Base-by-base conservation (phyloP, 30 jellyfish, hydroid and myxozoan genomes). In the Sanderia malayensis region DNA sequence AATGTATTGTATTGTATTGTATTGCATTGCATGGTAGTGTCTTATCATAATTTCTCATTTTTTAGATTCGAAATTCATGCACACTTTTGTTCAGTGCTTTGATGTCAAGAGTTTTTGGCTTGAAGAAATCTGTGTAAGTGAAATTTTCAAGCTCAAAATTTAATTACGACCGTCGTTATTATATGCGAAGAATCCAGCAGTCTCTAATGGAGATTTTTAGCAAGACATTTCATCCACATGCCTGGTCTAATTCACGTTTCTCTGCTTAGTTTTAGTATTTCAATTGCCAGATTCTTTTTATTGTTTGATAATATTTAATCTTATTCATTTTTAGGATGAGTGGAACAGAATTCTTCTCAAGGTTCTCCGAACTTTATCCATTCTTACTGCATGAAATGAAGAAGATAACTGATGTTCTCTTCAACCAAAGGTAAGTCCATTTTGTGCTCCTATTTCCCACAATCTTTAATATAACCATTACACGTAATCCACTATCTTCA, bases 331-430 rank as follows among this genome's bases (percentile, higher is more conserved):
- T 52, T 46, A 82, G 92, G 61, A 89, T 79, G 94, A 89, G 95
- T 61, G 97, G 97, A 13, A 72, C 94, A n/a, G 97, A 89, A 63
- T 89, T 89, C 73, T 89, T 89, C 82, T 89, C 97, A 25, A 63
- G 95, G 57, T 89, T 81, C 63, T 81, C 97, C 1, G 65, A 86
- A 2, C 27, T 89, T 79, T 82, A 74, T 53, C 65, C 93, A 24
- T 81, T 74, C 63, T 71, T 89, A 59, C 23, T 74, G 31, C 65
- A 69, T 10, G 87, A 89, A 67, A 76, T 88, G 76, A 70, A 70
- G 41, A n/a, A 23, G 24, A 81, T 67, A 21, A 22, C 61, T 7
- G 33, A 29, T 8, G 52, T n/a, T n/a, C n/a, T n/a, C n/a, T n/a
- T n/a, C n/a, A n/a, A n/a, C n/a, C n/a, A n/a, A n/a, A n/a, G n/a